Percentiles rank a stretch among this genome's conserved stretches.
These are phyloP conservation scores for Copidosoma floridanum DNA, from an alignment of 1,140 invertebrate genomes.

Conservation along the genomic window DNA sequence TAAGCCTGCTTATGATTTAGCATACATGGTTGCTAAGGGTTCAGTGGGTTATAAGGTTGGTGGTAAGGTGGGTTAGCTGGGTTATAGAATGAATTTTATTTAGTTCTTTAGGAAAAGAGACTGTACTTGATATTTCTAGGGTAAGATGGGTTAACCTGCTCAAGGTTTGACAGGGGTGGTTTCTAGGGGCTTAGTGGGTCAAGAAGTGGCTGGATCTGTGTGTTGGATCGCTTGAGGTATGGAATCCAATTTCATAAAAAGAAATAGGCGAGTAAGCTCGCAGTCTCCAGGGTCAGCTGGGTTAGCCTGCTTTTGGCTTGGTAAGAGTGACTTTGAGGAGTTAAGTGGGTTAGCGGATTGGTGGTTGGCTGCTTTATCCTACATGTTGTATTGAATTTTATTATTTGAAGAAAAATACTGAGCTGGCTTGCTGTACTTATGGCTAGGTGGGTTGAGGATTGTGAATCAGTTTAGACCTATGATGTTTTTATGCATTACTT, in stretches of 20 bases:
- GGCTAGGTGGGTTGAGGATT: background rate
- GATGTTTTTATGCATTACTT: no score
- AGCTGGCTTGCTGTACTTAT: background rate
- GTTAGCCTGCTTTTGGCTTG: no score
- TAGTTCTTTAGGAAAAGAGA: background rate
- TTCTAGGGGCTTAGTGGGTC: background rate
- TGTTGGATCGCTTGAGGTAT: background rate
- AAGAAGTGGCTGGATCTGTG: background rate
- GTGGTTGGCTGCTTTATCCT: background rate
- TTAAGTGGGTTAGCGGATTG: no score
- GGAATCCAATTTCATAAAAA: background rate
- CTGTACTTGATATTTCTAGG: background rate
- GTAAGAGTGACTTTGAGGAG: background rate
- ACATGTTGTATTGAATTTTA: background rate
- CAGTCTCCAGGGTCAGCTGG: no score
- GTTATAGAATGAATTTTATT: background rate
- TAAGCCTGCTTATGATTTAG: background rate
- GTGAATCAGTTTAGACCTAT: background rate
- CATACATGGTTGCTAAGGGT: no score
- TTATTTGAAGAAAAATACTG: background rate
- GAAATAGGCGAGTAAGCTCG: no score
- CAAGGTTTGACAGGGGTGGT: background rate
- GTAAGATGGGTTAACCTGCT: background rate
- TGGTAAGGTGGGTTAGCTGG: no score
- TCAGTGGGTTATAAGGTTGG: no score